Base-by-base conservation (phyloP, 2,113 vertebrate genomes). In the Cnemophilus loriae region DNA sequence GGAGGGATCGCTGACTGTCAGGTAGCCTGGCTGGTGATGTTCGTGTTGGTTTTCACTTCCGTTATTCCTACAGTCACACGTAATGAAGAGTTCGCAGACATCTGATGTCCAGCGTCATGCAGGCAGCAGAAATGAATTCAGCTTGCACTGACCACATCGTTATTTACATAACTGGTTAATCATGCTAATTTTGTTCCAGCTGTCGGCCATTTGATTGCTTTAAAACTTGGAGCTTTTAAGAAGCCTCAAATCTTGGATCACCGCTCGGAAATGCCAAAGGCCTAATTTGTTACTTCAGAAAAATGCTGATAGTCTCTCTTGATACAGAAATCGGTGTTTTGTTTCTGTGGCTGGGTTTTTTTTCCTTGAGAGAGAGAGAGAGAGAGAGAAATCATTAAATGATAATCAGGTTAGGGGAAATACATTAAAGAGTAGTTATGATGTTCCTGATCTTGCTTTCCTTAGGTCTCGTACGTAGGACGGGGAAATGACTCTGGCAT, bases 161-260 rank as follows among this genome's bases (percentile, higher is more conserved):
- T 95, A 94, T 95, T 95, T 95, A 89, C 89, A 92, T 96, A 94
- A 96, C 93, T 96, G 87, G 87, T 95, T 94, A 89, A 96, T 97
- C 92, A 92, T 32, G 74, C 91, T 84, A 91, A 95, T 95, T 96
- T 91, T 87, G 61, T 89, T 91, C 89, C 89, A 93, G 76, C 93
- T 95, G 91, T 95, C 93, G 93, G 75, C 71, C 78, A 32, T 95
- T 96, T 87, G 92, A 96, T 95, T 94, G 84, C 89, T 96, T 87
- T 61, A 63, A 96, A 94, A 88, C 65, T 95, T 73, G 71, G 64
- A 94, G 92, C 84, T 91, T 92, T 94, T 93, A 46, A 94, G 83
- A 65, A 90, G 57, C 60, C 74, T 80, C 74, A 46, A 41, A 53
- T 79, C 93, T 93, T 96, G 88, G 89, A 92, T 89, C 47, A 1